These are phyloP conservation scores for Saccostrea echinata DNA, from an alignment of 1,140 invertebrate species.

Conservation along the genomic window DNA sequence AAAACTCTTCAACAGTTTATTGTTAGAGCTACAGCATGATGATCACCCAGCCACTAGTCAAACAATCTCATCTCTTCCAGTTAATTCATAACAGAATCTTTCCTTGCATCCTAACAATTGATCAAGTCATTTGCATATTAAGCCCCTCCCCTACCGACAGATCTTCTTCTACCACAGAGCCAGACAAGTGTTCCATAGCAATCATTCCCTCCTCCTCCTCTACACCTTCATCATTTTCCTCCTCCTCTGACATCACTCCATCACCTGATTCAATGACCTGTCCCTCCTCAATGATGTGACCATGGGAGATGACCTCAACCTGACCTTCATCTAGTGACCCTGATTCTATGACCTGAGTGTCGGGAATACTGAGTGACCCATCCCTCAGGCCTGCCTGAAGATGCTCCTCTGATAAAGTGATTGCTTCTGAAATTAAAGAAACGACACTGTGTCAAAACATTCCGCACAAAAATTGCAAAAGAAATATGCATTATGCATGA, in stretches of 20 bases:
- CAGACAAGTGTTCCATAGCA: slow-evolving; percentile 16
- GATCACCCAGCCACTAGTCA: no score
- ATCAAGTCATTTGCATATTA: slow-evolving; percentile 12
- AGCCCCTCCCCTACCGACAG: slow-evolving; percentile 1
- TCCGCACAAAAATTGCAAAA: no score
- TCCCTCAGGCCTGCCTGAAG: slow-evolving; percentile 1
- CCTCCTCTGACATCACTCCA: slow-evolving; percentile 18
- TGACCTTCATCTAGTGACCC: slow-evolving; percentile 8
- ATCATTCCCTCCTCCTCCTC: slow-evolving; percentile 12
- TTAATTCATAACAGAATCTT: no score
- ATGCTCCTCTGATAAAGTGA: not conserved
- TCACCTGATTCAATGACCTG: slow-evolving; percentile 13
- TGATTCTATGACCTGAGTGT: not conserved
- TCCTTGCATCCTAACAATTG: not conserved
- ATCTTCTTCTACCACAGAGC: not conserved
- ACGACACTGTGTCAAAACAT: not conserved
- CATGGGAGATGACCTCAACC: slow-evolving; percentile 10
- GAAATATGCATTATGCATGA: no score
- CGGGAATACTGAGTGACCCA: not conserved
- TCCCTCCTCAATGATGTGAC: slow-evolving; percentile 27
- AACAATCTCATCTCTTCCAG: no score
- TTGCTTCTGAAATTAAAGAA: not conserved
- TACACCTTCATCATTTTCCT: not conserved
- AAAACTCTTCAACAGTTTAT: no score
- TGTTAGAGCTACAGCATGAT: no score